phyloP scores from a whole-genome alignment of 30 jellyfish, hydroid and myxozoan species.

The Chironex yamaguchii region DNA sequence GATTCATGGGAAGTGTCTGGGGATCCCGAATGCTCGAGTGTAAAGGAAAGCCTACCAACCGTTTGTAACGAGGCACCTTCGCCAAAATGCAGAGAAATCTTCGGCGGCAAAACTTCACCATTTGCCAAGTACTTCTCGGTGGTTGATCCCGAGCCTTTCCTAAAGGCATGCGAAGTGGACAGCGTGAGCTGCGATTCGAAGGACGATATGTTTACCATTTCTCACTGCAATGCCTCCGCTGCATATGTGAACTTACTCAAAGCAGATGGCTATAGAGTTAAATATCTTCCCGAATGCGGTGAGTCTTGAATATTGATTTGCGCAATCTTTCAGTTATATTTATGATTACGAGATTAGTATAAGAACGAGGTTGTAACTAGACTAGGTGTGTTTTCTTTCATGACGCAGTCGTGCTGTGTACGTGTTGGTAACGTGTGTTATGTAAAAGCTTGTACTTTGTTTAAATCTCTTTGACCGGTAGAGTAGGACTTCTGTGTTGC shows the following conservation, averaged over 20 bases:
- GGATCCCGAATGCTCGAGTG: constrained; percentile 63
- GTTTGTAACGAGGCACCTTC: constrained; percentile 86
- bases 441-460: background rate
- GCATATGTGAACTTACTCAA: constrained; percentile 79
- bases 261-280: constrained; percentile 56
- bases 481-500: no score
- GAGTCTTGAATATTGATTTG: no score
- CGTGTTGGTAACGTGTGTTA: background rate
- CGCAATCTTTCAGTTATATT: no score
- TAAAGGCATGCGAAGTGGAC: constrained; percentile 89
- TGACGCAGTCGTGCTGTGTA: background rate
- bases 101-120: constrained; percentile 76
- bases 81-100: constrained; percentile 75
- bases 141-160: constrained; percentile 92
- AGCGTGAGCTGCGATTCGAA: constrained; percentile 75
- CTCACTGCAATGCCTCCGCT: constrained; percentile 87
- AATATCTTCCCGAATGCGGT: constrained; percentile 77
- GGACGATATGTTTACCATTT: background rate
- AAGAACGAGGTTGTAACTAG: no score
- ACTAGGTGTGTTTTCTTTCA: background rate
- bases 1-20: constrained; percentile 85
- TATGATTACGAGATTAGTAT: no score
- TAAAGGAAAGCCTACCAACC: constrained; percentile 22
- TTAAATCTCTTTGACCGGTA: no score
- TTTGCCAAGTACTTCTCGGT: constrained; percentile 64